Evolutionary conservation across 2,113 vertebrate species (phyloP).

Genomic region (Tetrax tetrax): DNA sequence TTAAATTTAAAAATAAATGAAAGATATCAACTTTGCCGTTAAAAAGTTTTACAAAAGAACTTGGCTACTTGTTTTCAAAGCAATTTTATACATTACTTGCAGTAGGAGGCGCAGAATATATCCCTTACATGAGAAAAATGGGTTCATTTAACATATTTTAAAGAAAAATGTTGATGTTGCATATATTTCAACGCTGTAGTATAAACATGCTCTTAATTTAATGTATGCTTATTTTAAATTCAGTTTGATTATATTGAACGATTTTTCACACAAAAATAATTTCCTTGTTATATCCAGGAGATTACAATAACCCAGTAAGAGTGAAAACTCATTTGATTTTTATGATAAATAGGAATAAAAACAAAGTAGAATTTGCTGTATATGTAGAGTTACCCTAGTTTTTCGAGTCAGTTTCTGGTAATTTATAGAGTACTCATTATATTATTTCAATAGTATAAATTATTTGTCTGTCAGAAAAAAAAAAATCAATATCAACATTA

Average conservation of each 20-base stretch:
- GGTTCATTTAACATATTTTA: not conserved
- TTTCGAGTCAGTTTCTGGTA: not conserved
- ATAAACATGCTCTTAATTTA: not conserved
- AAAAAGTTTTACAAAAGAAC: not conserved
- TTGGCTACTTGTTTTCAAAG: not conserved
- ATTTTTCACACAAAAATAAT: not conserved
- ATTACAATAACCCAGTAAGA: not conserved
- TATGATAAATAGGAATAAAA: not conserved
- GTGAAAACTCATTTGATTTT: not conserved
- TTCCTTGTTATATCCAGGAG: not conserved
- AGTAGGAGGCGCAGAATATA: not conserved
- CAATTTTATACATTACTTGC: not conserved
- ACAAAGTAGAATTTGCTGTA: not conserved
- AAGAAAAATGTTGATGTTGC: not conserved
- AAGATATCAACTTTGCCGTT: not conserved
- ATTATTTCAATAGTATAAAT: not conserved
- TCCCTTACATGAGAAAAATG: not conserved
- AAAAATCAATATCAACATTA: accelerated
- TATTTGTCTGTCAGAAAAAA: not conserved
- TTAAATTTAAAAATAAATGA: not conserved
- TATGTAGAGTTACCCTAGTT: not conserved
- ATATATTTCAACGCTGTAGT: not conserved
- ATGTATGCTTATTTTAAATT: not conserved
- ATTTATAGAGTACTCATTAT: not conserved
- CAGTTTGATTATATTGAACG: not conserved